Evolutionary conservation across 1,140 invertebrate species (phyloP).

Genomic region (Heliothis subflexa): DNA sequence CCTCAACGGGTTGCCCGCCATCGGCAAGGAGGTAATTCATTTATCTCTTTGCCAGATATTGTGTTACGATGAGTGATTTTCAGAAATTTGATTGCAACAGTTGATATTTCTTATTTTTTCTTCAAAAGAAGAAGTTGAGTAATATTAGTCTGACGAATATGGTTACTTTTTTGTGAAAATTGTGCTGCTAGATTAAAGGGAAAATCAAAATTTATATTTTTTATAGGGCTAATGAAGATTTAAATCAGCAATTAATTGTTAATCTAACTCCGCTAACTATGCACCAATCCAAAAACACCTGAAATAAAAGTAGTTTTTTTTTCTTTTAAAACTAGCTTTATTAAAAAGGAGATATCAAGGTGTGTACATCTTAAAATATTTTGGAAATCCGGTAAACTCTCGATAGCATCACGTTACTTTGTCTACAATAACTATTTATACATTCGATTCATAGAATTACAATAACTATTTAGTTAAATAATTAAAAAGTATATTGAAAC

Average conservation of each 20-base stretch:
- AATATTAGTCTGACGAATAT: too few species aligned
- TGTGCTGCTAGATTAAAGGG: too few species aligned
- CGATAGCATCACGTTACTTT: neutral
- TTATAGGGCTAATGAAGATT: too few species aligned
- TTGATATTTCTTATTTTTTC: neutral
- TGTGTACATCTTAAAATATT: neutral
- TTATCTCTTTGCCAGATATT: constrained; percentile 69
- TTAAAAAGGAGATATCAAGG: neutral
- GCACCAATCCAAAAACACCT: neutral
- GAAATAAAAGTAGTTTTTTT: neutral
- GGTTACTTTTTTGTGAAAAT: too few species aligned
- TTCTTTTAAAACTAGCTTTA: neutral
- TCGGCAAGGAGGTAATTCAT: constrained; percentile 86
- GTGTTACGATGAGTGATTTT: constrained; percentile 19
- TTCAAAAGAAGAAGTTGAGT: neutral
- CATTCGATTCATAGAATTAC: neutral
- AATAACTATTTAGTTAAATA: neutral
- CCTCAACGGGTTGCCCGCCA: constrained; percentile 84
- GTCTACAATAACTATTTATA: neutral
- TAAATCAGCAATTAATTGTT: too few species aligned
- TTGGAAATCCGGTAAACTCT: neutral
- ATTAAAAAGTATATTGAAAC: neutral
- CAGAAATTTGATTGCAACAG: neutral
- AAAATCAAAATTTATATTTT: too few species aligned
- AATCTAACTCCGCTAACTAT: too few species aligned